A percentile compares a stretch with the other conserved stretches of the same genome.
Conservation (phyloP, 2,113 vertebrate genomes). For the Condylura cristata region DNA sequence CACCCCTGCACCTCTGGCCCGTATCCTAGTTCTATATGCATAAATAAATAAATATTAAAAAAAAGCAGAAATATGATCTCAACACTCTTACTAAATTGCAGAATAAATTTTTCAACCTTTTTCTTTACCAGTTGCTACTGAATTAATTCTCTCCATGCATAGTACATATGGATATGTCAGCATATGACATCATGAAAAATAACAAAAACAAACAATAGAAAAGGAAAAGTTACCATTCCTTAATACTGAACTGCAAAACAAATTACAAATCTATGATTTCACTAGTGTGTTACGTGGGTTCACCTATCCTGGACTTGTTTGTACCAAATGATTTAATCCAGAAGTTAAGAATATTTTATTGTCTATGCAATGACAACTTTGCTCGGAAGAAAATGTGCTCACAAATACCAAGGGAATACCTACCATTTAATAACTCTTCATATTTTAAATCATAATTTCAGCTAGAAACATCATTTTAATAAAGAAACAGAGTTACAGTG, state of each 20-base stretch:
- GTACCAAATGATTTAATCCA: background rate
- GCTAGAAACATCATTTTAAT: constrained; percentile 31
- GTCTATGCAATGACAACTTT: background rate
- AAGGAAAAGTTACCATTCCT: background rate
- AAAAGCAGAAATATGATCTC: background rate
- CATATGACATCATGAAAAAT: background rate
- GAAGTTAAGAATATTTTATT: constrained; percentile 34
- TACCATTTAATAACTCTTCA: constrained; percentile 31
- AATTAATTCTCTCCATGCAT: background rate
- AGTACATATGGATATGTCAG: background rate
- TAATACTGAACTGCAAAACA: background rate
- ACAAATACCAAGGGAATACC: background rate
- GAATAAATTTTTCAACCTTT: background rate
- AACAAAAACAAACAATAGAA: background rate
- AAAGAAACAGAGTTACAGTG: constrained; percentile 2
- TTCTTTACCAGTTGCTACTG: background rate
- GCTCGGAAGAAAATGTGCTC: constrained; percentile 42
- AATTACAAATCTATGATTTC: background rate
- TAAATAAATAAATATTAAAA: too few species aligned
- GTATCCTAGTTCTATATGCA: too few species aligned
- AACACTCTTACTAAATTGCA: background rate
- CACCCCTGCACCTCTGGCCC: too few species aligned
- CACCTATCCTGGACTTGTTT: background rate
- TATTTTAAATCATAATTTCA: constrained; percentile 56
- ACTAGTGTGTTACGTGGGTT: background rate